Percentiles rank a stretch among this genome's conserved stretches.
Evolutionary conservation across 1,140 invertebrate species (phyloP).

Genomic region (Heliothis virescens): DNA sequence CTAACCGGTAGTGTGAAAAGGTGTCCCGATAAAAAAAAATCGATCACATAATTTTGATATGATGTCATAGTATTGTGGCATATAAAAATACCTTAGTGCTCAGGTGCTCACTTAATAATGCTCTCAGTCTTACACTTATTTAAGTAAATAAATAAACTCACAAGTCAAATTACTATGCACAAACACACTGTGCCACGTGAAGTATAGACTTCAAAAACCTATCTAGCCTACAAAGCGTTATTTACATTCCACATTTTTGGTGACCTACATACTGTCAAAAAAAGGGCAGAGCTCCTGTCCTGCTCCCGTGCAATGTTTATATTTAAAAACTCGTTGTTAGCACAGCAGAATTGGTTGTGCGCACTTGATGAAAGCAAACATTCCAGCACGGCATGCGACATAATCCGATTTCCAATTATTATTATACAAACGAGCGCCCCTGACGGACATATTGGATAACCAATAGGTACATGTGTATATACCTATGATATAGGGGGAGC

Average conservation of each 20-base stretch:
- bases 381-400: slow-evolving; percentile 37
- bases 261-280: background rate
- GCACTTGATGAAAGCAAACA: slow-evolving; percentile 66
- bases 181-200: too few species aligned
- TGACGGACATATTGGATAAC: slow-evolving; percentile 35
- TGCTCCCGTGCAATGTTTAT: slow-evolving; percentile 22
- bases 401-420: slow-evolving; percentile 71
- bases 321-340: slow-evolving; percentile 54
- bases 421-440: slow-evolving; percentile 48
- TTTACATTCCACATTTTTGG: background rate
- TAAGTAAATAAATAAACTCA: too few species aligned
- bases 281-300: background rate
- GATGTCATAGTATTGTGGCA: too few species aligned
- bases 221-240: too few species aligned
- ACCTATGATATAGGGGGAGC: background rate
- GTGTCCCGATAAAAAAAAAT: too few species aligned
- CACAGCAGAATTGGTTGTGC: slow-evolving; percentile 54
- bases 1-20: too few species aligned
- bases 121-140: too few species aligned
- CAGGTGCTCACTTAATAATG: too few species aligned
- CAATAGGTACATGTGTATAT: background rate
- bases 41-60: too few species aligned
- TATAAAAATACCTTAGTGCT: too few species aligned
- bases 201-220: too few species aligned
- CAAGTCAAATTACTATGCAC: too few species aligned